phyloP scores from a whole-genome alignment of 1,140 invertebrate species.

The Calliphora vicina region DNA sequence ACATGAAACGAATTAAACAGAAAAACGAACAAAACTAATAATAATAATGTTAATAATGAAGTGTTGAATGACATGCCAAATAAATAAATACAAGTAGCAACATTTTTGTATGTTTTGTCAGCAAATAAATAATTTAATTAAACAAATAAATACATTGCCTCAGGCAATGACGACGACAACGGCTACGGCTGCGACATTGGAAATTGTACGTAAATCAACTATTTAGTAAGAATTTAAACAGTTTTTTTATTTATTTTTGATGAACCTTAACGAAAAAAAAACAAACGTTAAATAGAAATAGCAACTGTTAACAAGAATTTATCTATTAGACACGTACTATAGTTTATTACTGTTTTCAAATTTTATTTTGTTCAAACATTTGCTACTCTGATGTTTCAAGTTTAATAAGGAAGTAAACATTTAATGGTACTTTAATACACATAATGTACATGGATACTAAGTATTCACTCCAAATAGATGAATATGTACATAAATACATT shows the following conservation, averaged over 20 bases:
- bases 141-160: neutral
- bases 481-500: too few species aligned
- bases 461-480: too few species aligned
- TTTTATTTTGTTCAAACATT: neutral
- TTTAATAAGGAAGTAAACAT: neutral
- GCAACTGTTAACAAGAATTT: neutral
- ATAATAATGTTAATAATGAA: neutral
- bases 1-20: neutral
- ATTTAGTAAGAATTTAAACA: neutral
- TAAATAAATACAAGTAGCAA: neutral
- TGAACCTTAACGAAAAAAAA: neutral
- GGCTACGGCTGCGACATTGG: neutral
- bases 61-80: neutral
- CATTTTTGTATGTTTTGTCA: constrained; percentile 1
- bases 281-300: neutral
- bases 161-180: neutral
- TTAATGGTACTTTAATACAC: constrained; percentile 2
- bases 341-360: neutral
- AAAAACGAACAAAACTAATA: neutral
- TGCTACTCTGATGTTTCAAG: neutral
- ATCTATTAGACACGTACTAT: neutral
- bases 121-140: constrained; percentile 10
- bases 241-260: neutral
- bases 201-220: neutral
- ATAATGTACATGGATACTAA: too few species aligned